A percentile compares a stretch with the other conserved stretches of the same genome.
These are phyloP conservation scores for Platorchestia sp. DNA, from an alignment of 1,140 invertebrate genomes.

Conservation along the genomic window DNA sequence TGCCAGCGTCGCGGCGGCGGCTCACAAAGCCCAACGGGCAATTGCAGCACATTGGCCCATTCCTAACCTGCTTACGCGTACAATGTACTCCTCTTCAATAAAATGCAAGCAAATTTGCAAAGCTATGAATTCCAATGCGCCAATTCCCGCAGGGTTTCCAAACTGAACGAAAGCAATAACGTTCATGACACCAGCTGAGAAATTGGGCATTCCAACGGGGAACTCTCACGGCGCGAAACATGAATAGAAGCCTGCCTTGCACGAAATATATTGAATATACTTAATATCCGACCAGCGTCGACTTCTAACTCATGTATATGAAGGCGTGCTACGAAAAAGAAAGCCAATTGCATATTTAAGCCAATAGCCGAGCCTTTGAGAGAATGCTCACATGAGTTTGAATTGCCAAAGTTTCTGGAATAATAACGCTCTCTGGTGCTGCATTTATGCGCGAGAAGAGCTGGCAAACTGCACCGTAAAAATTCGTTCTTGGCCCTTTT, in stretches of 20 bases:
- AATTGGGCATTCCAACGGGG: neutral
- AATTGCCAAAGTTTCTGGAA: neutral
- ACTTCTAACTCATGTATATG: neutral
- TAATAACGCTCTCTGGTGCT: neutral
- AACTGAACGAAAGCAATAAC: conserved; percentile 28
- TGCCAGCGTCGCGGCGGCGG: neutral
- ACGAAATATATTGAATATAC: neutral
- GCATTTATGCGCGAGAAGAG: neutral
- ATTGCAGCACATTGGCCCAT: neutral
- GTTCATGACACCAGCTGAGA: neutral
- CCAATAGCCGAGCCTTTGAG: neutral
- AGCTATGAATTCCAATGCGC: conserved; percentile 30
- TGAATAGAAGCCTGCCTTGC: neutral
- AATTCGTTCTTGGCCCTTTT: neutral
- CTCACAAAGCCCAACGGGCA: neutral
- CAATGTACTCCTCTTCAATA: conserved; percentile 25
- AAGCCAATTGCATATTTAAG: conserved; percentile 1
- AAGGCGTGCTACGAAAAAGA: neutral
- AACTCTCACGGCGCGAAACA: neutral
- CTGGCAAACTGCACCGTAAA: neutral
- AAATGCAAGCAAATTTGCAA: conserved; percentile 31
- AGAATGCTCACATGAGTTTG: neutral
- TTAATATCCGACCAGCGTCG: neutral
- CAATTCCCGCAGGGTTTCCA: neutral
- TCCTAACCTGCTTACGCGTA: neutral